These are phyloP conservation scores for Chrysopilus asiliformis DNA, from an alignment of 2,888 invertebrate genomes.

Conservation along the genomic window DNA sequence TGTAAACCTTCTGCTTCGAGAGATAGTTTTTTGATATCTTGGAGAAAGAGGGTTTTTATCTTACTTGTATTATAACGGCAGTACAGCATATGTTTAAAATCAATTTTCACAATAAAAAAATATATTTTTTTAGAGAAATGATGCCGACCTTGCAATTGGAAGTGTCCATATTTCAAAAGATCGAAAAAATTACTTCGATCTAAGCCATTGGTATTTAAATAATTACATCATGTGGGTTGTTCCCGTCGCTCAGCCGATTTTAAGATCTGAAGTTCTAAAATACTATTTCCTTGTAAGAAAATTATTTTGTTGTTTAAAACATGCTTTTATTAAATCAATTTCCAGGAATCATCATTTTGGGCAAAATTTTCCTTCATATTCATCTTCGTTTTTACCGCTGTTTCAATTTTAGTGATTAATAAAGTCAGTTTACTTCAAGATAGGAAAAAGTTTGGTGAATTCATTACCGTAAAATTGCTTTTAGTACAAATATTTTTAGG, in stretches of 20 bases:
- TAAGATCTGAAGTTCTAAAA: slow-evolving; percentile 3
- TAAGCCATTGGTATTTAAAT: slow-evolving; percentile 9
- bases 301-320: not conserved
- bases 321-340: not conserved
- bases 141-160: slow-evolving; percentile 11
- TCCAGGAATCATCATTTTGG: slow-evolving; percentile 4
- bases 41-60: too few relatives aligned
- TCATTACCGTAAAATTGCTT: slow-evolving; percentile 1
- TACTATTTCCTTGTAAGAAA: slow-evolving; percentile 5
- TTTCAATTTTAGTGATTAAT: not conserved
- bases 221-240: slow-evolving; percentile 10
- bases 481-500: slow-evolving; percentile 7
- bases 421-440: slow-evolving; percentile 1
- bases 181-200: slow-evolving; percentile 6
- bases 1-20: too few relatives aligned
- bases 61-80: too few relatives aligned
- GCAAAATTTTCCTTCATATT: slow-evolving; percentile 7
- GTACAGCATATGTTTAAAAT: too few relatives aligned
- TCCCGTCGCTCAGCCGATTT: slow-evolving; percentile 2
- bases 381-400: slow-evolving; percentile 1
- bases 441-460: not conserved
- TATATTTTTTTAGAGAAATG: slow-evolving; percentile 7
- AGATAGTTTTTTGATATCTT: too few relatives aligned
- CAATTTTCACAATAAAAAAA: too few relatives aligned
- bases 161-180: slow-evolving; percentile 6